These are phyloP conservation scores for Rhodophaea formosa DNA, from an alignment of 2,888 invertebrate species.

Conservation along the genomic window DNA sequence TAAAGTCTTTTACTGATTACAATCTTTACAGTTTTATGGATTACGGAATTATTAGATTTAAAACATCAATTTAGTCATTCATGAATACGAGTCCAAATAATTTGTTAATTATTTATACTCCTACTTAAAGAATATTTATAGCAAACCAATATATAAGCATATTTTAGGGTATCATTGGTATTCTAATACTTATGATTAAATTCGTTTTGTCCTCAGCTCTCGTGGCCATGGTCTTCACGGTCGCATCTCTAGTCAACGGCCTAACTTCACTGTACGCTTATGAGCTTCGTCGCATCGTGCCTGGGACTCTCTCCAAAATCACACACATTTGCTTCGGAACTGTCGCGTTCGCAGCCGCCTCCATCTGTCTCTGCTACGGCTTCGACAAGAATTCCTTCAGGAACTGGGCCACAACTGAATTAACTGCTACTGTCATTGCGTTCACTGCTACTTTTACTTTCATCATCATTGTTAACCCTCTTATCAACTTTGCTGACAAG, in stretches of 20 bases:
- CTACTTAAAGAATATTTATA: too few species aligned
- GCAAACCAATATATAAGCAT: too few species aligned
- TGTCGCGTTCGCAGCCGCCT: slow-evolving; percentile 46
- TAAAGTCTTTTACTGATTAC: too few species aligned
- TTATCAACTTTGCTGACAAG: slow-evolving; percentile 44
- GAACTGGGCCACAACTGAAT: slow-evolving; percentile 39
- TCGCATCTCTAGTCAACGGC: slow-evolving; percentile 43
- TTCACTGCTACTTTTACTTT: slow-evolving; percentile 31
- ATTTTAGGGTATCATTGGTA: too few species aligned
- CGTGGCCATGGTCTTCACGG: slow-evolving; percentile 49
- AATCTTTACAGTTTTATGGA: too few species aligned
- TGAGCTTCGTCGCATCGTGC: slow-evolving; percentile 38
- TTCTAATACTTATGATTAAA: neutral
- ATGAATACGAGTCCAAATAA: too few species aligned
- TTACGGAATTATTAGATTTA: too few species aligned
- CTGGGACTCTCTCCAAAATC: slow-evolving; percentile 41
- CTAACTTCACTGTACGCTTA: slow-evolving; percentile 45
- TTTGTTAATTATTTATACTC: too few species aligned
- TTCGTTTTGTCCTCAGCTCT: slow-evolving; percentile 38
- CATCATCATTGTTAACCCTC: slow-evolving; percentile 51
- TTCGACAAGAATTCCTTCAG: slow-evolving; percentile 48
- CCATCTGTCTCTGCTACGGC: slow-evolving; percentile 50
- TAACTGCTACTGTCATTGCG: slow-evolving; percentile 37
- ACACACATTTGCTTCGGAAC: slow-evolving; percentile 50
- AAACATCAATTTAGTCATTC: too few species aligned